Base-by-base conservation (phyloP, 2,888 invertebrate species). In the Amphipoea oculea region DNA sequence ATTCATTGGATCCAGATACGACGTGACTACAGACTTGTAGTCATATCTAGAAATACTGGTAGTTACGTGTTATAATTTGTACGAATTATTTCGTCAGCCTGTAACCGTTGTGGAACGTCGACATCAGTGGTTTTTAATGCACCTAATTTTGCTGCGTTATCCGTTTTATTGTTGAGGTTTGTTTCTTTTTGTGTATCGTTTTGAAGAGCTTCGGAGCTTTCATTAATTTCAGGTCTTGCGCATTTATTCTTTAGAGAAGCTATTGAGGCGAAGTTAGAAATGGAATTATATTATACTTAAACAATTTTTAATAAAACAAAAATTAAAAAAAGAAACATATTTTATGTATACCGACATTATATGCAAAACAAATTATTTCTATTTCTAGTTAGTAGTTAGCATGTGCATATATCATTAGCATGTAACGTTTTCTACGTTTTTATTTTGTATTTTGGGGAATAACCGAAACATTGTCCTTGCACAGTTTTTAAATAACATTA, bases 21-120 rank as follows among this genome's bases (percentile, higher is more conserved):
- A 82, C 85, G 85, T 85, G 86, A 83, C 86, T 73, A 67, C 78
- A 67, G 60, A 65, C 83, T 63, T 73, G 77, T 85, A 86, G 72
- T 65, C 74, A 60, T 86, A 80, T 83, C 76, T 80, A 76, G 51
- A 63, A 72, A 76, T 36, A 57, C 67, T 48, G 69, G 65, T 74
- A 63, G 65, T 65, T 77, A 69, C 83, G 65, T 76, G 83, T 69
- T 70, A 62, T 66, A 42, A 83, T 75, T 79, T 79, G 42, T 73
- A 62, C 57, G 1, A 48, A 76, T 79, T 74, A 86, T 79, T 85
- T 82, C 69, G 20, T 82, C 82, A 82, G 68, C 40, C 9, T 67
- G 20, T 57, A 77, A 57, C 9, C 3, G 5, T 45, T 54, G 62
- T 42, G 20, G 63, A 71, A 40, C 69, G 36, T 66, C 48, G 2